phyloP scores from a whole-genome alignment of 2,797 vertebrate species.

The Cyprinodon diabolis region DNA sequence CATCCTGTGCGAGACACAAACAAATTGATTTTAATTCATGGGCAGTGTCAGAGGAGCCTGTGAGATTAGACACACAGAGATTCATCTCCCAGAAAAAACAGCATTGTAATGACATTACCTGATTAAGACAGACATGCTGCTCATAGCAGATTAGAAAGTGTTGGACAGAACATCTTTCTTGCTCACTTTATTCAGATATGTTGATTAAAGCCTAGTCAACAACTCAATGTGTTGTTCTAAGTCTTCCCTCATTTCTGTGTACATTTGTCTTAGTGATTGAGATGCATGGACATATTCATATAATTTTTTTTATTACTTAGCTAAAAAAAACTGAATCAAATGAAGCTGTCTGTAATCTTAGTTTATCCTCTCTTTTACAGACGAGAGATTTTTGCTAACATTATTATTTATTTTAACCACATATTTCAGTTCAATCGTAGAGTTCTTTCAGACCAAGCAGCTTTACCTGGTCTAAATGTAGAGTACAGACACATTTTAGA shows the following conservation, averaged over 20 bases:
- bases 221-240: neutral
- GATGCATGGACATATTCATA: neutral
- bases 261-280: neutral
- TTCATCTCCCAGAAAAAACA: conserved; percentile 61
- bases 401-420: too few species aligned
- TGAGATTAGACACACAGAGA: conserved; percentile 67
- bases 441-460: too few species aligned
- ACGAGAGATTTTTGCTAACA: too few species aligned
- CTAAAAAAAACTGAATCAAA: too few species aligned
- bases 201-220: neutral
- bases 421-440: too few species aligned
- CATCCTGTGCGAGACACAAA: conserved; percentile 72
- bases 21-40: conserved; percentile 81
- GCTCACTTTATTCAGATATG: neutral
- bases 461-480: too few species aligned
- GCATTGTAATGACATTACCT: conserved; percentile 45
- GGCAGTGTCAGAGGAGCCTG: conserved; percentile 61
- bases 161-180: neutral
- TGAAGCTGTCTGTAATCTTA: too few species aligned
- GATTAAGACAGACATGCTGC: conserved; percentile 28
- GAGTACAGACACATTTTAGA: too few species aligned
- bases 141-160: conserved; percentile 2
- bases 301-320: too few species aligned
- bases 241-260: neutral
- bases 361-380: too few species aligned